phyloP scores from a whole-genome alignment of 2,797 vertebrate species.

The Lates japonicus region DNA sequence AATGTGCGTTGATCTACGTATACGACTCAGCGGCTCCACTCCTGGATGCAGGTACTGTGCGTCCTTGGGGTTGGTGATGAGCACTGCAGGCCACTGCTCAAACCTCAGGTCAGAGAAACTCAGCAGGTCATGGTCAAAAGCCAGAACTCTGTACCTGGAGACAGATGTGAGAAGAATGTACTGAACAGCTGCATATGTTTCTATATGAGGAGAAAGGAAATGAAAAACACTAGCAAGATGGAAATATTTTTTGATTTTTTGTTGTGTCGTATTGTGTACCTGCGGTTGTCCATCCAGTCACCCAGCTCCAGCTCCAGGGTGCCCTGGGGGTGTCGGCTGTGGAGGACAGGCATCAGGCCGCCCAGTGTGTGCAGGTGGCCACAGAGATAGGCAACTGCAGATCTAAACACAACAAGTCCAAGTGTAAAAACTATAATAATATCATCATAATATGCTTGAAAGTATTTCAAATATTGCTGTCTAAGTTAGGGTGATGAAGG shows the following conservation, averaged over 20 bases:
- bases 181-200: not conserved
- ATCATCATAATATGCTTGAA: not conserved
- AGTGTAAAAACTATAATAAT: not conserved
- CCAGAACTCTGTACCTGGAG: constrained; percentile 93
- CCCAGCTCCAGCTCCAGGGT: constrained; percentile 96
- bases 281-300: constrained; percentile 97
- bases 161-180: not conserved
- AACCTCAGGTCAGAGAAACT: constrained; percentile 95
- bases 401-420: constrained; percentile 80
- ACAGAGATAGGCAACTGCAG: constrained; percentile 94
- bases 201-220: not conserved
- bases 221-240: not conserved
- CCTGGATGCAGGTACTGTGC: constrained; percentile 91
- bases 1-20: constrained; percentile 93
- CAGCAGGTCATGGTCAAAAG: constrained; percentile 95
- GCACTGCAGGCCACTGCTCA: constrained; percentile 93
- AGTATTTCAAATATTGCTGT: not conserved
- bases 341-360: constrained; percentile 93
- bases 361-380: constrained; percentile 96
- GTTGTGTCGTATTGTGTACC: constrained; percentile 48
- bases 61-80: constrained; percentile 98
- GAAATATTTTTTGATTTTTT: no score
- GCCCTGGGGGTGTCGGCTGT: constrained; percentile 91
- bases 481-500: not conserved
- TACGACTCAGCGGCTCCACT: constrained; percentile 91